A percentile compares a stretch with the other conserved stretches of the same genome.
phyloP scores from a whole-genome alignment of 23 tunicate species.

The Trididemnum nubilum region DNA sequence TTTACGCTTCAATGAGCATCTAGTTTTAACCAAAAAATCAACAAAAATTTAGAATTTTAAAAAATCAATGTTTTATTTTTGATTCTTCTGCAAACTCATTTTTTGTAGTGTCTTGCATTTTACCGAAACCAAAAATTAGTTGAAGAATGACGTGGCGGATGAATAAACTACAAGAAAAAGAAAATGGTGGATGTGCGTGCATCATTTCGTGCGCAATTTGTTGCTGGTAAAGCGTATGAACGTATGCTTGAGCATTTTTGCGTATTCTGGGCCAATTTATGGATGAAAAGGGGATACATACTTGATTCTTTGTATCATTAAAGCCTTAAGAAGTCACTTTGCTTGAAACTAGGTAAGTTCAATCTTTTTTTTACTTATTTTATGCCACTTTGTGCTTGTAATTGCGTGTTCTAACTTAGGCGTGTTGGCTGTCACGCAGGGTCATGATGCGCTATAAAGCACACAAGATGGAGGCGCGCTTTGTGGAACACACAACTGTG shows the following conservation, averaged over 20 bases:
- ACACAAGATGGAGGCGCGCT: conserved; percentile 35
- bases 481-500: conserved; percentile 25
- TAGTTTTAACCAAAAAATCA: too few relatives aligned
- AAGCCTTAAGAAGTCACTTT: too few relatives aligned
- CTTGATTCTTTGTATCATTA: too few relatives aligned
- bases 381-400: too few relatives aligned
- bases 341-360: too few relatives aligned
- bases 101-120: neutral
- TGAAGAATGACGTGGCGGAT: too few relatives aligned
- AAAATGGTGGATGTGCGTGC: conserved; percentile 18
- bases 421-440: conserved; percentile 16
- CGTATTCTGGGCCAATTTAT: too few relatives aligned
- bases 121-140: too few relatives aligned
- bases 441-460: conserved; percentile 20
- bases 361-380: too few relatives aligned
- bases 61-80: neutral
- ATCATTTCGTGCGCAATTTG: neutral
- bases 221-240: neutral
- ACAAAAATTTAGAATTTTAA: neutral
- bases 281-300: too few relatives aligned
- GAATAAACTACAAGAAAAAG: neutral
- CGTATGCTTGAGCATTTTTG: too few relatives aligned
- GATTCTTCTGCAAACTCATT: neutral
- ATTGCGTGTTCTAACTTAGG: neutral
- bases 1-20: too few relatives aligned